Evolutionary conservation across 2,888 invertebrate species (phyloP).

Genomic region (Trachelus troglodyta): DNA sequence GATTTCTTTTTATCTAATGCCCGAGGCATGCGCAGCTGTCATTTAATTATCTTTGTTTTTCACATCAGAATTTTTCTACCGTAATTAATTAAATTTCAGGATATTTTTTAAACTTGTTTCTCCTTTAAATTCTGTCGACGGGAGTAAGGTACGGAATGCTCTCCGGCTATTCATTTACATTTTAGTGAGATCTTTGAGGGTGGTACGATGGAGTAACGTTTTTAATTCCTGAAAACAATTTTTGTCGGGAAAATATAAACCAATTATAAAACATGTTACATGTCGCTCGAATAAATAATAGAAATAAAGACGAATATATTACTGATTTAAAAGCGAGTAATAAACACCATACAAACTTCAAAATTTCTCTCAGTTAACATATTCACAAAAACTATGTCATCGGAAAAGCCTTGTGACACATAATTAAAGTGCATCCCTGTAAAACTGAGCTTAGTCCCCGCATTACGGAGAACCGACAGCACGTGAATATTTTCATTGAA

Average conservation of each 20-base stretch:
- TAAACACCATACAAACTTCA: background rate
- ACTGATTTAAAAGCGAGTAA: background rate
- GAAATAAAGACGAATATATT: background rate
- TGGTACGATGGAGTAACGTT: background rate
- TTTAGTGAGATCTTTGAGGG: background rate
- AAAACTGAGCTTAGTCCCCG: background rate
- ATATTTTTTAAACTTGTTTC: background rate
- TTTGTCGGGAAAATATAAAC: background rate
- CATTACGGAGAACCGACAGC: background rate
- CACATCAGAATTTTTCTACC: background rate
- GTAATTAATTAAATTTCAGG: background rate
- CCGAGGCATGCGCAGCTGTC: background rate
- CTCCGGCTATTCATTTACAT: background rate
- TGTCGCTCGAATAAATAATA: background rate
- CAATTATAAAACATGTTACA: background rate
- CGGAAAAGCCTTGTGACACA: background rate
- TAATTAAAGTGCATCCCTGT: background rate
- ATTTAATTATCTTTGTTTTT: background rate
- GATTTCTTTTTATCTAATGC: background rate
- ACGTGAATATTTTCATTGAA: background rate
- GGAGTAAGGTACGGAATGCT: background rate
- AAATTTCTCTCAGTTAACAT: background rate
- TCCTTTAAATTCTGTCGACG: background rate
- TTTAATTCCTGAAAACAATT: background rate
- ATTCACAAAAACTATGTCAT: background rate